Conservation (phyloP, 2,113 vertebrate species). For the Pitta sordida region DNA sequence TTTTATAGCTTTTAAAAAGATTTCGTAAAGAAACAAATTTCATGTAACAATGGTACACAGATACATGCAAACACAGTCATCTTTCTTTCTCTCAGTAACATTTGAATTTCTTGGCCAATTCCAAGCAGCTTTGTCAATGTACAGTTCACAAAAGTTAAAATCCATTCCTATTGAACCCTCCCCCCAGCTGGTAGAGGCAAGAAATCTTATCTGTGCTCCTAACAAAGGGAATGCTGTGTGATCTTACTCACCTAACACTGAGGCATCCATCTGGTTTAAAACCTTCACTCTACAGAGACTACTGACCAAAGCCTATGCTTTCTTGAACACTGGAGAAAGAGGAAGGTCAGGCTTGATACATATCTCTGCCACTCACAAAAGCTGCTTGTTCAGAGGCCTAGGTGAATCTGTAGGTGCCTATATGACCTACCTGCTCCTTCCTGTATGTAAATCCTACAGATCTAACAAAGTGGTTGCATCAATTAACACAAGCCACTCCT, state of each 20-base stretch:
- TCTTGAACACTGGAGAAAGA: not conserved
- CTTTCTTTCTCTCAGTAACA: not conserved
- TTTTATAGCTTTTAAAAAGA: not conserved
- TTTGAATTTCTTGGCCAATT: not conserved
- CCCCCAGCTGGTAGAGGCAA: not conserved
- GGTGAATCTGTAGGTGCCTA: not conserved
- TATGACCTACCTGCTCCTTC: not conserved
- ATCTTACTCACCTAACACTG: not conserved
- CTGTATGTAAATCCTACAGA: not conserved
- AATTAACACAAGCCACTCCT: not conserved
- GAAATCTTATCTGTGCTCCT: not conserved
- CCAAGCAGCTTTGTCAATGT: not conserved
- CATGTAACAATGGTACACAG: not conserved
- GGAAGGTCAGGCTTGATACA: not conserved
- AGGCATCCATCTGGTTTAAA: not conserved
- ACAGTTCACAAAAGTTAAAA: not conserved
- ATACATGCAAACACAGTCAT: not conserved
- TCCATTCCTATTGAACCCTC: not conserved
- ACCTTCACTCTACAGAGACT: not conserved
- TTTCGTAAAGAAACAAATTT: not conserved
- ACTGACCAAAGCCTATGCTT: not conserved
- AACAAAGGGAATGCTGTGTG: not conserved
- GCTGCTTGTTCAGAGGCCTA: not conserved
- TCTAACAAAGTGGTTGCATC: not conserved
- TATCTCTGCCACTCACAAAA: not conserved